Evolutionary conservation across 2,113 vertebrate genomes (phyloP).

Genomic region (Nothobranchius kuhntae): DNA sequence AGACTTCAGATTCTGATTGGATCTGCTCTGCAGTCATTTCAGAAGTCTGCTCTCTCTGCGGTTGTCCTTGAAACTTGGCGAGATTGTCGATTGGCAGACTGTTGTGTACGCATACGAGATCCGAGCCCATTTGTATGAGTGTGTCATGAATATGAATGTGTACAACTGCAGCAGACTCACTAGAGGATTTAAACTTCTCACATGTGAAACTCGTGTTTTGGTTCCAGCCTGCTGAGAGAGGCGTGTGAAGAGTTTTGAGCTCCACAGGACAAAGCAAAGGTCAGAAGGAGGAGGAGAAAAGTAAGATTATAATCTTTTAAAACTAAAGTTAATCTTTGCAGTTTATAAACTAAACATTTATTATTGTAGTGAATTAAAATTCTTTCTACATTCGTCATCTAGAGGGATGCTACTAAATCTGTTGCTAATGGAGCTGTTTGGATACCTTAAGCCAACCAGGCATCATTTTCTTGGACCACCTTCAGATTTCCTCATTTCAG

Average conservation of each 20-base stretch:
- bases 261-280: slow-evolving; percentile 14
- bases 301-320: too few relatives aligned
- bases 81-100: slow-evolving; percentile 28
- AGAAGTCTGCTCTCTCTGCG: slow-evolving; percentile 10
- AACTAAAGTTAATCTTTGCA: too few relatives aligned
- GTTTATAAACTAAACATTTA: too few relatives aligned
- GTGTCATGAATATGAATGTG: slow-evolving; percentile 42
- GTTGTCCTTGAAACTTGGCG: slow-evolving; percentile 57
- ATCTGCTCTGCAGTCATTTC: slow-evolving; percentile 18
- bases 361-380: too few relatives aligned
- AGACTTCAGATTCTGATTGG: slow-evolving; percentile 16
- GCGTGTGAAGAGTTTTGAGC: slow-evolving; percentile 2
- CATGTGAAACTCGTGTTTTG: slow-evolving; percentile 17
- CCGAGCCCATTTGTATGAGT: slow-evolving; percentile 40
- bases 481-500: too few relatives aligned
- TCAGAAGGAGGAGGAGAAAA: slow-evolving; percentile 18
- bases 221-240: slow-evolving; percentile 3
- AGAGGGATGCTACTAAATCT: too few relatives aligned
- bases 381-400: too few relatives aligned
- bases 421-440: too few relatives aligned
- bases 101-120: not conserved
- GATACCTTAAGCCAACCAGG: too few relatives aligned
- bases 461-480: too few relatives aligned
- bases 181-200: slow-evolving; percentile 10
- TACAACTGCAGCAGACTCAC: slow-evolving; percentile 9